phyloP scores from a whole-genome alignment of 2,888 invertebrate species.

The Apodemia zela region DNA sequence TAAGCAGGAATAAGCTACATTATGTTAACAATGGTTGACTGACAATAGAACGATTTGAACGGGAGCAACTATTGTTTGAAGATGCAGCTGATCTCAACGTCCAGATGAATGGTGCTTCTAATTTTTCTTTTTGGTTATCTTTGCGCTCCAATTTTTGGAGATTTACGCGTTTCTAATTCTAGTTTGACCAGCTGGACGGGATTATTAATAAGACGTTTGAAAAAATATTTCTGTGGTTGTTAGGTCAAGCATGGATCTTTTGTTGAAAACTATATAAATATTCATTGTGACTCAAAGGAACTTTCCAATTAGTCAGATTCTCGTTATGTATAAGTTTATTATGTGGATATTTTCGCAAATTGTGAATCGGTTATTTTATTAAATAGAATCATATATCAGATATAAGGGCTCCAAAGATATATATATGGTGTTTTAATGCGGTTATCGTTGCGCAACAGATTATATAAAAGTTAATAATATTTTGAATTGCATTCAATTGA shows the following conservation, averaged over 20 bases:
- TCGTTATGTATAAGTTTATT: too few species aligned
- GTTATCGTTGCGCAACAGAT: too few species aligned
- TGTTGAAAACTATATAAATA: not conserved
- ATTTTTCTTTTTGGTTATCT: conserved; percentile 34
- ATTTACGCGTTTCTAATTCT: conserved; percentile 27
- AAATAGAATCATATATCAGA: too few species aligned
- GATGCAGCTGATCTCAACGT: conserved; percentile 59
- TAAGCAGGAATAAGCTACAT: conserved; percentile 49
- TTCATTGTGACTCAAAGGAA: too few species aligned
- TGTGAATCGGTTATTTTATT: too few species aligned
- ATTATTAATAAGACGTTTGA: conserved; percentile 7
- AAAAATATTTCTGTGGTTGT: not conserved
- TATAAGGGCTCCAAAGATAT: too few species aligned
- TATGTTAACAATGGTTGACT: conserved; percentile 59
- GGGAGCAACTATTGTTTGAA: conserved; percentile 57
- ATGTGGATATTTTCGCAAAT: too few species aligned
- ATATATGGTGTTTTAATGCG: too few species aligned
- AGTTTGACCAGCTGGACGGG: conserved; percentile 3
- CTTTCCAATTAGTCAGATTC: too few species aligned
- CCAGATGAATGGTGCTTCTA: conserved; percentile 40
- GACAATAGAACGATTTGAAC: conserved; percentile 61
- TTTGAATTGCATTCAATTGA: too few species aligned
- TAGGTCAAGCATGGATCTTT: not conserved
- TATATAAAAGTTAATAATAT: too few species aligned
- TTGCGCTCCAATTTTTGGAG: conserved; percentile 45